Conservation (phyloP, 1,140 invertebrate genomes). For the Reticulitermes speratus region DNA sequence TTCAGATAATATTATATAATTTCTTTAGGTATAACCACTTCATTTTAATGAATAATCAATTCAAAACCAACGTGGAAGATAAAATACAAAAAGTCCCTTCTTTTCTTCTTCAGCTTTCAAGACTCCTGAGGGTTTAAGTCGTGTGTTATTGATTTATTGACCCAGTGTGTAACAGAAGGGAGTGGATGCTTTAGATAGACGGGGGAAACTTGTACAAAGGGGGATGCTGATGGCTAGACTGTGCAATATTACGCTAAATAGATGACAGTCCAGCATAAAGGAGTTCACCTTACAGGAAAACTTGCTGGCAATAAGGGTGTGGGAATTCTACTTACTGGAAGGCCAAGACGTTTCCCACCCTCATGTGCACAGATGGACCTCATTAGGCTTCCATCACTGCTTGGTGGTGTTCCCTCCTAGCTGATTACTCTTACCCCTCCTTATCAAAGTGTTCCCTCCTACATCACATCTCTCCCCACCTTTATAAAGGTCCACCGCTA, state of each 20-base stretch:
- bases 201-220: not conserved
- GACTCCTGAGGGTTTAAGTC: not conserved
- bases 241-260: not conserved
- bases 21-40: not conserved
- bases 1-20: not conserved
- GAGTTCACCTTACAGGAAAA: not conserved
- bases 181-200: not conserved
- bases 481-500: slow-evolving; percentile 15
- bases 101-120: not conserved
- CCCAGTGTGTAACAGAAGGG: not conserved
- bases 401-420: not conserved
- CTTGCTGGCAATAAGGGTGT: not conserved
- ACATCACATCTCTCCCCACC: not conserved
- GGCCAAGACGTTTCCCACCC: not conserved
- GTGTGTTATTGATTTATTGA: slow-evolving; percentile 5
- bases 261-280: not conserved
- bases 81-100: not conserved
- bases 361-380: not conserved
- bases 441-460: not conserved
- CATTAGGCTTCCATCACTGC: not conserved
- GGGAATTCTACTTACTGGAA: not conserved
- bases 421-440: slow-evolving; percentile 8
- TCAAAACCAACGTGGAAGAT: not conserved
- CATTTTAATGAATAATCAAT: not conserved
- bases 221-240: not conserved